These are phyloP conservation scores for Drosophila lutescens DNA, from an alignment of 2,888 invertebrate genomes.

Conservation along the genomic window DNA sequence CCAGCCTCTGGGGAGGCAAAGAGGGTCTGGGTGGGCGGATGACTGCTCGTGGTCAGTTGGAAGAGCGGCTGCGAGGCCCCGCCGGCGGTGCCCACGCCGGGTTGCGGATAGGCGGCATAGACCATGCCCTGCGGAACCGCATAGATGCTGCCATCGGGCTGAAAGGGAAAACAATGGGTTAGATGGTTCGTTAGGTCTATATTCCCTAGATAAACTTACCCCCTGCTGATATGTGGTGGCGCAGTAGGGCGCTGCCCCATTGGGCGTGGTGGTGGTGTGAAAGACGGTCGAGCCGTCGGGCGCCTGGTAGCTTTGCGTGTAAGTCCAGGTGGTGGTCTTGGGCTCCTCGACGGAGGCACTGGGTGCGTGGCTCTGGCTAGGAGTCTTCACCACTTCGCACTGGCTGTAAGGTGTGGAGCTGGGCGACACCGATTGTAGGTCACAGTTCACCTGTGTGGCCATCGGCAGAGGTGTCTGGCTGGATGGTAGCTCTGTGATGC, in stretches of 20 bases:
- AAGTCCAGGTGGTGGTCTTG: constrained; percentile 81
- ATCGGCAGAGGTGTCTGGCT: constrained; percentile 70
- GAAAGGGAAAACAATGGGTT: not conserved
- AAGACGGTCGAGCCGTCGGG: constrained; percentile 83
- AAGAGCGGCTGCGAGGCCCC: constrained; percentile 66
- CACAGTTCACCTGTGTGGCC: constrained; percentile 64
- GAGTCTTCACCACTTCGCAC: constrained; percentile 65
- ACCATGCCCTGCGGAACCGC: constrained; percentile 84
- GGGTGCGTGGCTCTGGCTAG: constrained; percentile 61
- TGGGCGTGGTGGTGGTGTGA: constrained; percentile 80
- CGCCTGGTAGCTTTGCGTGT: constrained; percentile 83
- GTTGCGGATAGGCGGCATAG: constrained; percentile 83
- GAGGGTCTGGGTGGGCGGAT: constrained; percentile 62
- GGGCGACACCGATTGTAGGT: constrained; percentile 79
- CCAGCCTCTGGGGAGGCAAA: constrained; percentile 73
- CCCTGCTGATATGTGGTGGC: constrained; percentile 84
- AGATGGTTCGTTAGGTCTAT: no score
- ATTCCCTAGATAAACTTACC: no score
- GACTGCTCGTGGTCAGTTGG: constrained; percentile 64
- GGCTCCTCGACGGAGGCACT: constrained; percentile 67
- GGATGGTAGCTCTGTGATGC: constrained; percentile 43
- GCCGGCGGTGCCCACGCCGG: constrained; percentile 66
- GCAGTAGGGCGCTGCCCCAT: constrained; percentile 81
- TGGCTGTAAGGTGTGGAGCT: constrained; percentile 82
- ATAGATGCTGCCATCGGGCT: constrained; percentile 84